These are phyloP conservation scores for Propithecus deckenii DNA, from an alignment of 2,797 vertebrate species.

Conservation along the genomic window DNA sequence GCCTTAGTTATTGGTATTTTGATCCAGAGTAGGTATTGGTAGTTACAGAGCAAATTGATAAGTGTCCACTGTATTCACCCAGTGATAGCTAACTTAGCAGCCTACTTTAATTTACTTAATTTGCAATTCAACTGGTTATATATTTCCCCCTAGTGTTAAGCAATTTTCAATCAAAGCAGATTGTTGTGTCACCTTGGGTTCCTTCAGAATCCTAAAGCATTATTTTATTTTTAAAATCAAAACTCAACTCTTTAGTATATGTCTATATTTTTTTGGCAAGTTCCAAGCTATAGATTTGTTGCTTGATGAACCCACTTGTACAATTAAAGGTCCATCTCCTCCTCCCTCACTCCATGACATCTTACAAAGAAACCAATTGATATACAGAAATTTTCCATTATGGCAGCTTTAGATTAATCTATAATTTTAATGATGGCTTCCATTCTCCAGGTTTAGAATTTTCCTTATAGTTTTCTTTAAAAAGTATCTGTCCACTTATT, in stretches of 20 bases:
- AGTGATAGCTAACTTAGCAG: slow-evolving; percentile 76
- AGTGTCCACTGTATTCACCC: slow-evolving; percentile 53
- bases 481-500: slow-evolving; percentile 9
- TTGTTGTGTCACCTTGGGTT: slow-evolving; percentile 18
- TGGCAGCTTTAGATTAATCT: neutral
- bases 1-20: slow-evolving; percentile 30
- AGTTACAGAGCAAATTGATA: slow-evolving; percentile 69
- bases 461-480: neutral
- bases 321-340: neutral
- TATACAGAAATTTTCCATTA: neutral
- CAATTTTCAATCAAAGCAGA: slow-evolving; percentile 75
- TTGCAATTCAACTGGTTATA: slow-evolving; percentile 80
- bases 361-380: slow-evolving; percentile 7
- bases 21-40: slow-evolving; percentile 53
- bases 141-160: slow-evolving; percentile 63
- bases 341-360: neutral
- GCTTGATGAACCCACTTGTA: neutral
- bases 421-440: slow-evolving; percentile 16
- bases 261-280: slow-evolving; percentile 18
- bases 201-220: slow-evolving; percentile 37
- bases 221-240: slow-evolving; percentile 56
- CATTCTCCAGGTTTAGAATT: slow-evolving; percentile 14
- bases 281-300: neutral
- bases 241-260: slow-evolving; percentile 35
- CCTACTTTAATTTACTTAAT: slow-evolving; percentile 81